These are phyloP conservation scores for Rhagologus leucostigma DNA, from an alignment of 2,113 vertebrate species.

Conservation along the genomic window DNA sequence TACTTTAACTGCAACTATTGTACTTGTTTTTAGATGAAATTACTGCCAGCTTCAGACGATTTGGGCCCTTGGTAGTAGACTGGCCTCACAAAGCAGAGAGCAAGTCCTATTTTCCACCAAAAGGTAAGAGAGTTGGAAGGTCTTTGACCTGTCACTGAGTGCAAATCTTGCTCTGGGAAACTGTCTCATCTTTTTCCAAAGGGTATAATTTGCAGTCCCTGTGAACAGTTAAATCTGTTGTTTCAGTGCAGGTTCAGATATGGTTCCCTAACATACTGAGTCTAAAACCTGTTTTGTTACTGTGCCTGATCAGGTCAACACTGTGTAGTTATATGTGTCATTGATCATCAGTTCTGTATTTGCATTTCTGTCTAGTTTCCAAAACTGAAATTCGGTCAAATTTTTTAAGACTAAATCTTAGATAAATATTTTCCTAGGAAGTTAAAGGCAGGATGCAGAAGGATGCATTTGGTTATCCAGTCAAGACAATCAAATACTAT, in stretches of 20 bases:
- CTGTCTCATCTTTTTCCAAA: background rate
- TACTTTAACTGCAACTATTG: background rate
- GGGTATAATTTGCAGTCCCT: background rate
- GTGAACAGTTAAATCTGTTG: background rate
- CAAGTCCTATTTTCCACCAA: conserved; percentile 98
- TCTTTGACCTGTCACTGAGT: background rate
- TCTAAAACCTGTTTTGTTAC: background rate
- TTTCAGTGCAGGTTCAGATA: background rate
- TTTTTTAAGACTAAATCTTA: background rate
- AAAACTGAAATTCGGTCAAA: background rate
- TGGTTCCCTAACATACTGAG: background rate
- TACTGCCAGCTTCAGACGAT: conserved; percentile 95
- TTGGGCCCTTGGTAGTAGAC: conserved; percentile 96
- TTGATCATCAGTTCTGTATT: background rate
- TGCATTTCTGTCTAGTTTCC: background rate
- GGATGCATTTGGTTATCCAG: background rate
- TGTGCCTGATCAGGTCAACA: background rate
- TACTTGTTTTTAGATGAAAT: conserved; percentile 85
- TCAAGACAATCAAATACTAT: background rate
- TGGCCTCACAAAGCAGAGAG: conserved; percentile 99
- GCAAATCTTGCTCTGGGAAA: background rate
- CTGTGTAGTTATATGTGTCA: background rate
- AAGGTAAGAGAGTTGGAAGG: conserved; percentile 79
- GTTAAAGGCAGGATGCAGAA: background rate
- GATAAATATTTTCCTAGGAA: background rate